Conservation (phyloP, 2,888 invertebrate genomes). For the Xestia xanthographa region DNA sequence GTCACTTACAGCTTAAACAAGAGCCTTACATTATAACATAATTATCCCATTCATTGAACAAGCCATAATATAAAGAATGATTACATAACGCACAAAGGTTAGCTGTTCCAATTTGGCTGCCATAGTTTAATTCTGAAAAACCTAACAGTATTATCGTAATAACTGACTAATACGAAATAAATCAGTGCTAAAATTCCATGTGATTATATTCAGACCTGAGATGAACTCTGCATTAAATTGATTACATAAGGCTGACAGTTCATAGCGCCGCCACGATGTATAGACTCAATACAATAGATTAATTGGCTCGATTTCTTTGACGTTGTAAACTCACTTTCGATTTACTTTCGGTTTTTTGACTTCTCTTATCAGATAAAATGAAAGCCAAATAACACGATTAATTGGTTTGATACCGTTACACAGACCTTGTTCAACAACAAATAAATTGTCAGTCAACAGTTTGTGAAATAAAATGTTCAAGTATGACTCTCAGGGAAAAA, state of each 20-base stretch:
- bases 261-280: conserved; percentile 49
- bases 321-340: conserved; percentile 74
- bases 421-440: conserved; percentile 9
- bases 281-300: conserved; percentile 67
- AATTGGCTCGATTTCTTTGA: conserved; percentile 72
- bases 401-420: conserved; percentile 64
- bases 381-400: conserved; percentile 66
- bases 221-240: conserved; percentile 54
- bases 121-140: conserved; percentile 21
- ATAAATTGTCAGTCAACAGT: conserved; percentile 20
- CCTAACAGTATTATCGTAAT: conserved; percentile 7
- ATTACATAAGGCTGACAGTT: conserved; percentile 67
- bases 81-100: conserved; percentile 54
- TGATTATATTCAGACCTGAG: conserved; percentile 28
- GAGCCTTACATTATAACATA: conserved; percentile 59
- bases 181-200: conserved; percentile 31
- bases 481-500: conserved; percentile 7
- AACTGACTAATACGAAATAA: conserved; percentile 11
- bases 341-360: conserved; percentile 70
- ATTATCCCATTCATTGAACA: conserved; percentile 28
- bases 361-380: conserved; percentile 68
- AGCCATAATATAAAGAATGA: conserved; percentile 27
- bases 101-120: conserved; percentile 10
- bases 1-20: conserved; percentile 65
- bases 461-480: conserved; percentile 6